Base-by-base conservation (phyloP, 92 coral and sea anemone genomes). In the Epizoanthus scotinus region DNA sequence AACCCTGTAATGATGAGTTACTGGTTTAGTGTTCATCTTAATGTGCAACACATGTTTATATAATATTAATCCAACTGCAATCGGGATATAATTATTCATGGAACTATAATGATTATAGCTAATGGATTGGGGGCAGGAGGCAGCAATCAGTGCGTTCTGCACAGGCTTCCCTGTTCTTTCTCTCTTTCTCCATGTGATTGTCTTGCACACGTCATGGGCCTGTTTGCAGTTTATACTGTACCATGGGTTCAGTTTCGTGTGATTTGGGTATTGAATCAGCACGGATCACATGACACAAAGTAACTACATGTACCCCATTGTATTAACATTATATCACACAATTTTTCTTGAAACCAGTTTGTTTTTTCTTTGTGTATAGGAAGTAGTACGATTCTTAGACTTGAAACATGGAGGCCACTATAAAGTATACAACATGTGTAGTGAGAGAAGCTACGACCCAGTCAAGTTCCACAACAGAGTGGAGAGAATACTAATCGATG, bases 401-500 rank as follows among this genome's bases (percentile, higher is more conserved):
- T 89, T 97, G 36, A 96, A 93, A 83, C 99, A 96, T 84, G 81
- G 82, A 63, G 96, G 90, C 53, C 98, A 93, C 83, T 96, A 96
- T 90, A 93, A 91, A 70, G 91, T 96, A 19, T 96, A 96, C 90
- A 96, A 96, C 67, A 81, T 96, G 87, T 96, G 99, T 79, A 96
- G 99, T 91, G 99, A 96, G 82, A 78, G 98, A 58, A 92, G 93
- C 58, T 96, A 96, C 67, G 98, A 96, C 68, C 94, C 97, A 68
- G 84, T 98, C 21, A 70, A 85, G 84, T 96, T 96, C 75, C 98
- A 93, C 60, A 87, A 96, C 86, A 87, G 91, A 86, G 99, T 96
- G 42, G 97, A 96, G 72, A 92, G 99, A 80, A 67, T 96, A 52
- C 90, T 87, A 19, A 93, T 91, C 29, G 99, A 96, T 81, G 99